Base-by-base conservation (phyloP, 2,113 vertebrate species). In the Sceloporus tristichus region DNA sequence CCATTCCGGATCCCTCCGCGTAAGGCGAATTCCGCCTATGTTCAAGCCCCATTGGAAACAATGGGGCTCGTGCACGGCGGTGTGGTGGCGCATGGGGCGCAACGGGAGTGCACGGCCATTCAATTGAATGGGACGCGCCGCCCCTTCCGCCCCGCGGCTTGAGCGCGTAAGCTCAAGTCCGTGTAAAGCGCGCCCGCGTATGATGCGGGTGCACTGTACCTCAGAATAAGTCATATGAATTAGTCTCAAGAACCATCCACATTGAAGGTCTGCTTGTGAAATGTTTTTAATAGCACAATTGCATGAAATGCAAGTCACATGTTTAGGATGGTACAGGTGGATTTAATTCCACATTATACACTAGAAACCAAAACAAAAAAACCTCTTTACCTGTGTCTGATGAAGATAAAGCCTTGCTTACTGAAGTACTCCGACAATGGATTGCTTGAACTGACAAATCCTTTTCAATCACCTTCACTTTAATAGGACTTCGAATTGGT, bases 341-440 rank as follows among this genome's bases (percentile, higher is more conserved):
- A 66, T 19, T 74, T 74, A 48, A 85, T 78, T 86, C 34, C 29
- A 38, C 21, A 14, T n/a, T 2, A 53, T 9, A 1, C 23, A 59
- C 14, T 40, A 23, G 29, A 89, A 84, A 82, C 0, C 0, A 56
- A 71, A 75, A 59, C 3, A 29, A 11, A 27, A 40, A 80, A 19
- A 48, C 0, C 0, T 1, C 0, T 62, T 95, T 94, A 98, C 97
- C 98, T 78, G 98, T 99, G 91, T 99, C 98, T 0, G 99, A 99
- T 25, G 98, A 99, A 0, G 98, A 99, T 92, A 99, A 93, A 0
- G 98, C 98, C 90, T 99, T 99, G 93, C 98, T 99, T 94, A 99
- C 98, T 0, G 97, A 96, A 74, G 95, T 93, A 4, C 97, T 95
- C 1, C 96, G 91, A 94, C 96, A 93, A 4, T 96, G 94, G 13